Percentiles rank a stretch among this genome's conserved stretches.
phyloP scores from a whole-genome alignment of 2,113 vertebrate genomes.

The Glareola pratincola region DNA sequence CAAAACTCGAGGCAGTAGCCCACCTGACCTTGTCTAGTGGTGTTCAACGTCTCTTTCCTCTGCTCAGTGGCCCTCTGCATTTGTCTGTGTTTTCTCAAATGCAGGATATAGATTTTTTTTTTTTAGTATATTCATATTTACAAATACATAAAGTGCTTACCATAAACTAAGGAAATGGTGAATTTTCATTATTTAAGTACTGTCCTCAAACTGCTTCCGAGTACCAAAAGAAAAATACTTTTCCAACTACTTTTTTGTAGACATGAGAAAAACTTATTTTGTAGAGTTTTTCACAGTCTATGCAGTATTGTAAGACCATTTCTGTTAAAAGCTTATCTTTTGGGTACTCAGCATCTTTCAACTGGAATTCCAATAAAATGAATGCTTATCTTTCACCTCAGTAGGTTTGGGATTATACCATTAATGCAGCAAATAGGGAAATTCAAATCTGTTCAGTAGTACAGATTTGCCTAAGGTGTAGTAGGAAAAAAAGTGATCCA shows the following conservation, averaged over 20 bases:
- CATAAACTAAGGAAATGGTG: not conserved
- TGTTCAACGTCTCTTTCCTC: not conserved
- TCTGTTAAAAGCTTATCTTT: slow-evolving; percentile 38
- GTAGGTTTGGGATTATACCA: slow-evolving; percentile 14
- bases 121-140: not conserved
- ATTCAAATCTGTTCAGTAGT: not conserved
- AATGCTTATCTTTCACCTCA: slow-evolving; percentile 34
- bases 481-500: not conserved
- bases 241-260: not conserved
- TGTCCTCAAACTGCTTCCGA: not conserved
- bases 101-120: not conserved
- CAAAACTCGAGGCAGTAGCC: not conserved
- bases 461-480: not conserved
- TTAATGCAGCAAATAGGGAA: slow-evolving; percentile 32
- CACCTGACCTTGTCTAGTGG: not conserved
- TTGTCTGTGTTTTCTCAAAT: not conserved
- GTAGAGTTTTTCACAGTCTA: not conserved
- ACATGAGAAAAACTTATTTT: not conserved
- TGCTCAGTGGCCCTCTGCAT: not conserved
- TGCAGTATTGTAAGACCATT: not conserved
- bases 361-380: not conserved
- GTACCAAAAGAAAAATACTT: not conserved
- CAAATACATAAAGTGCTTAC: not conserved
- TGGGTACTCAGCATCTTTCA: slow-evolving; percentile 3
- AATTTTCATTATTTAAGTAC: not conserved